A percentile compares a stretch with the other conserved stretches of the same genome.
These are phyloP conservation scores for Micropoecilia bifurca DNA, from an alignment of 2,797 vertebrate genomes.

Conservation along the genomic window DNA sequence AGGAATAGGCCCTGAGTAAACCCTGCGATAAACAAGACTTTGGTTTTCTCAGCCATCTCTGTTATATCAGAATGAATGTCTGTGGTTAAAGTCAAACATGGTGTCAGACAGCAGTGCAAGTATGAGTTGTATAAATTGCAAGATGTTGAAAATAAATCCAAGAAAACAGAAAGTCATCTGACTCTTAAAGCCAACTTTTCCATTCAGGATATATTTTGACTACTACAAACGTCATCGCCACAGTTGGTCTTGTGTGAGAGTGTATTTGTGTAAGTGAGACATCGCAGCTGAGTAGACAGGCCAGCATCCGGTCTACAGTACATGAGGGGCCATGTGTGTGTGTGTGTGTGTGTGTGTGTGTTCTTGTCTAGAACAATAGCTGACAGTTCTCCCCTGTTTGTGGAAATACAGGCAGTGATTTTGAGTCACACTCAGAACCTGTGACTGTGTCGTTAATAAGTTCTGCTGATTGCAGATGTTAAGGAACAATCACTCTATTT, in stretches of 20 bases:
- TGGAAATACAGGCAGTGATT: slow-evolving; percentile 58
- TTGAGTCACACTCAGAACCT: slow-evolving; percentile 46
- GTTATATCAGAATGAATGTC: not conserved
- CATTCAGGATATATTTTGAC: slow-evolving; percentile 65
- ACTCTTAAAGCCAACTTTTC: slow-evolving; percentile 45
- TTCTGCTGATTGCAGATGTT: slow-evolving; percentile 31
- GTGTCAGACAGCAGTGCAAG: slow-evolving; percentile 1
- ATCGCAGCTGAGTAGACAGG: slow-evolving; percentile 68
- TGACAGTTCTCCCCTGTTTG: slow-evolving; percentile 51
- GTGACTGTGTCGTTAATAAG: slow-evolving; percentile 39
- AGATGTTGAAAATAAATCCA: slow-evolving; percentile 24
- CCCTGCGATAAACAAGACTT: slow-evolving; percentile 24
- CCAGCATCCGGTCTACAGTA: slow-evolving; percentile 53
- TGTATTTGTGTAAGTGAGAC: slow-evolving; percentile 65
- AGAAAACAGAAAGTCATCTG: slow-evolving; percentile 39
- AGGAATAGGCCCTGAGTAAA: slow-evolving; percentile 11
- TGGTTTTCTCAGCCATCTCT: not conserved
- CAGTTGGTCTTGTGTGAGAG: slow-evolving; percentile 61
- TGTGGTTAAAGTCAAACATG: slow-evolving; percentile 15
- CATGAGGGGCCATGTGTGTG: slow-evolving; percentile 19
- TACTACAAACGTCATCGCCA: slow-evolving; percentile 63
- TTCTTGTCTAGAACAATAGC: slow-evolving; percentile 56
- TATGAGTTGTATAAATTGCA: slow-evolving; percentile 26
- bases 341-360: slow-evolving; percentile 19
- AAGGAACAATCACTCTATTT: slow-evolving; percentile 24